These are phyloP conservation scores for Cryptotermes secundus DNA, from an alignment of 1,140 invertebrate genomes.

Conservation along the genomic window DNA sequence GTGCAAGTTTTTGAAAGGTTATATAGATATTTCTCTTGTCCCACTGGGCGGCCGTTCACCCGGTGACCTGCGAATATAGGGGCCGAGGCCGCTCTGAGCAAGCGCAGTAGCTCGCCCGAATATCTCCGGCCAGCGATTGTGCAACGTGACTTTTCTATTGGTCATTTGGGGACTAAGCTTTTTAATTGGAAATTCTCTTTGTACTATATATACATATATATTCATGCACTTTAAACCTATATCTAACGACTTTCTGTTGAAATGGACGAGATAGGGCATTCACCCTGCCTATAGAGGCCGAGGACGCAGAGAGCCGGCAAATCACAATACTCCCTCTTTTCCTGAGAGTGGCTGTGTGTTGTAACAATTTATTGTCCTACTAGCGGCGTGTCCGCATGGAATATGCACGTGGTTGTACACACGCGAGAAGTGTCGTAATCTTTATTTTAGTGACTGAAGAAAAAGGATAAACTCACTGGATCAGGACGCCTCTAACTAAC, in stretches of 20 bases:
- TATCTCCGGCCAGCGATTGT: neutral
- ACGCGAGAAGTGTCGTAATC: neutral
- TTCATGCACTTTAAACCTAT: neutral
- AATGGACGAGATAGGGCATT: neutral
- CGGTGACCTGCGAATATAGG: neutral
- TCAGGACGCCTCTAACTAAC: too few relatives aligned
- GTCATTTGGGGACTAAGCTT: neutral
- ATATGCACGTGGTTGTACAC: neutral
- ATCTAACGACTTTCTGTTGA: neutral
- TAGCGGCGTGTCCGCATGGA: neutral
- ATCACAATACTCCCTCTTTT: neutral
- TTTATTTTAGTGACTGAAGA: too few relatives aligned
- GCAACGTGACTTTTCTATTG: neutral
- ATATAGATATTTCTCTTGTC: neutral
- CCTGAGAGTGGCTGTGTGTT: neutral
- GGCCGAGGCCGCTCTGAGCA: neutral
- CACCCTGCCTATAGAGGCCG: neutral
- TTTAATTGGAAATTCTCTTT: neutral
- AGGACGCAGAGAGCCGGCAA: neutral
- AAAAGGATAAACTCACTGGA: too few relatives aligned
- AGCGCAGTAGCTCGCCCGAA: neutral
- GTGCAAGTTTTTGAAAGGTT: neutral
- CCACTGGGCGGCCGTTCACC: neutral
- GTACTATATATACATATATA: neutral
- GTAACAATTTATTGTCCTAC: neutral